Evolutionary conservation across 2,797 vertebrate species (phyloP).

Genomic region (Hippoglossus hippoglossus): DNA sequence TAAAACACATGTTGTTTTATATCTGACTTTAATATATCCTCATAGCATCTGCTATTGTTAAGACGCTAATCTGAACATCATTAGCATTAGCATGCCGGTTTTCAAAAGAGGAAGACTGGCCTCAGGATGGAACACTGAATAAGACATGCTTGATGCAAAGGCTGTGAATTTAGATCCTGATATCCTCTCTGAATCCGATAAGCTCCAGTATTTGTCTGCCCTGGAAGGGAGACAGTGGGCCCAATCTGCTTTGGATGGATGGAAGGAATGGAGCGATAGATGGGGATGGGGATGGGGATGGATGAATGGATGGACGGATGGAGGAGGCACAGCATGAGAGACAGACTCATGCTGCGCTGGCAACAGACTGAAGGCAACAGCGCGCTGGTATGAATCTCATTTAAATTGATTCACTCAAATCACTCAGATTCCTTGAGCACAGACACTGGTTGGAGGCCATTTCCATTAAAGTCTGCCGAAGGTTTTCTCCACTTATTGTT

Average conservation of each 20-base stretch:
- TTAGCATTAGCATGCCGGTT: not conserved
- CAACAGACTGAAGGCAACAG: slow-evolving; percentile 36
- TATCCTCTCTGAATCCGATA: slow-evolving; percentile 8
- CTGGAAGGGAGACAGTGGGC: slow-evolving; percentile 20
- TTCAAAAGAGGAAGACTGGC: not conserved
- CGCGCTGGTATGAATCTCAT: slow-evolving; percentile 45
- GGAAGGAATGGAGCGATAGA: slow-evolving; percentile 7
- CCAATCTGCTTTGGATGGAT: slow-evolving; percentile 18
- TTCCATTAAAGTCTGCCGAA: slow-evolving; percentile 4
- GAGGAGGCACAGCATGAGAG: slow-evolving; percentile 21
- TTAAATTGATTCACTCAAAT: slow-evolving; percentile 49
- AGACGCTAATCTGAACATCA: too few species aligned
- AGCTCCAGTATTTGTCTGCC: slow-evolving; percentile 9
- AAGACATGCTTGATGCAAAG: not conserved
- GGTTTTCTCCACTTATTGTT: not conserved
- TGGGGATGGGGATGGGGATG: too few species aligned
- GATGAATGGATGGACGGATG: too few species aligned
- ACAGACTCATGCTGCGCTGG: slow-evolving; percentile 30
- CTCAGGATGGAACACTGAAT: slow-evolving; percentile 5
- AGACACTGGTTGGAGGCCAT: slow-evolving; percentile 6
- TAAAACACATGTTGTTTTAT: not conserved
- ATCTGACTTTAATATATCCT: too few species aligned
- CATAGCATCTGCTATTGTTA: too few species aligned
- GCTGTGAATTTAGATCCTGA: slow-evolving; percentile 18
- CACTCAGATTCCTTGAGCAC: slow-evolving; percentile 20